Evolutionary conservation across 2,888 invertebrate genomes (phyloP).

Genomic region (Acronicta aceris): DNA sequence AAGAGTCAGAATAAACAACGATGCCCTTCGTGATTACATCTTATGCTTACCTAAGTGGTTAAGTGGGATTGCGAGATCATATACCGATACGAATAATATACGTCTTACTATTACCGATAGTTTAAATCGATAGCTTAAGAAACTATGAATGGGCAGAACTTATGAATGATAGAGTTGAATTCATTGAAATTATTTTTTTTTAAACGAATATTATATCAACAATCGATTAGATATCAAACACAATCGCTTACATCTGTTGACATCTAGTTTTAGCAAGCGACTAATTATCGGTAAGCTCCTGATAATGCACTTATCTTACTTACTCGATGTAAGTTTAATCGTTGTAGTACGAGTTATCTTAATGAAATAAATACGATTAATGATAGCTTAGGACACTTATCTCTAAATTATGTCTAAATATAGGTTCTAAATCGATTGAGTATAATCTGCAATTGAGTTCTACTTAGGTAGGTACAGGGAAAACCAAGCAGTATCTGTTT

Average conservation of each 20-base stretch:
- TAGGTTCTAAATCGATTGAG: too few relatives aligned
- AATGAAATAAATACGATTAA: too few relatives aligned
- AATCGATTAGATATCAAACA: neutral
- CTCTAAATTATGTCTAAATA: too few relatives aligned
- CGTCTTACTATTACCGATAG: constrained; percentile 18
- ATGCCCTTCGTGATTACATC: constrained; percentile 79
- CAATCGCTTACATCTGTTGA: neutral
- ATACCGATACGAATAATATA: constrained; percentile 47
- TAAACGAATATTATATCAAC: constrained; percentile 5
- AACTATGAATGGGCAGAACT: constrained; percentile 45
- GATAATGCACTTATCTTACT: neutral
- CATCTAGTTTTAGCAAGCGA: neutral
- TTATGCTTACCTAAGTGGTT: constrained; percentile 68
- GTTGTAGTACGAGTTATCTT: too few relatives aligned
- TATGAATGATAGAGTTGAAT: constrained; percentile 37
- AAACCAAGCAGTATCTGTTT: too few relatives aligned
- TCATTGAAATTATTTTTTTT: constrained; percentile 2
- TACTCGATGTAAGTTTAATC: too few relatives aligned
- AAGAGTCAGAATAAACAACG: constrained; percentile 76
- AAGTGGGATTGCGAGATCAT: constrained; percentile 73
- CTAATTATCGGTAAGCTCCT: neutral
- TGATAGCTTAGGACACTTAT: too few relatives aligned
- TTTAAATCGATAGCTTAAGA: constrained; percentile 4
- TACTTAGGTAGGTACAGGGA: too few relatives aligned
- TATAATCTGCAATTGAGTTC: too few relatives aligned